These are phyloP conservation scores for Ceryle rudis DNA, from an alignment of 2,797 vertebrate genomes.

Conservation along the genomic window DNA sequence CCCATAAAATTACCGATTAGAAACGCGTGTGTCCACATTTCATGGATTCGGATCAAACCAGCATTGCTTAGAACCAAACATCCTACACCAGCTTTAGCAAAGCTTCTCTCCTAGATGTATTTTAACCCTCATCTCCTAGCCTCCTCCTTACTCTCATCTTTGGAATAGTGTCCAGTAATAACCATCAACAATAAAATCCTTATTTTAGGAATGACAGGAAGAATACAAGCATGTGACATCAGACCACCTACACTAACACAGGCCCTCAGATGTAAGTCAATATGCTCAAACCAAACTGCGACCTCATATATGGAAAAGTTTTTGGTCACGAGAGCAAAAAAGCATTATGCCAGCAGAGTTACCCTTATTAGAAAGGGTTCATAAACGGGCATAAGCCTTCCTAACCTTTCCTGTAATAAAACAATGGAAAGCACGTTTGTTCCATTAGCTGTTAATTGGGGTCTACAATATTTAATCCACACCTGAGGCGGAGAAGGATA, in stretches of 20 bases:
- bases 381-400: not conserved
- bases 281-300: not conserved
- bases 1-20: not conserved
- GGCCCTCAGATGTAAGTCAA: not conserved
- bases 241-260: not conserved
- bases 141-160: not conserved
- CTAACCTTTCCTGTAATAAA: not conserved
- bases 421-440: not conserved
- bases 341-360: not conserved
- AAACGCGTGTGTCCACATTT: not conserved
- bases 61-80: not conserved
- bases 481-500: not conserved
- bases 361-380: not conserved
- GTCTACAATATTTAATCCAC: not conserved
- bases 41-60: not conserved
- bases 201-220: not conserved
- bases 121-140: not conserved
- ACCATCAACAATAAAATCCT: not conserved
- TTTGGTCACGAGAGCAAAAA: not conserved
- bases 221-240: accelerated
- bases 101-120: not conserved
- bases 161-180: not conserved
- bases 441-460: not conserved
- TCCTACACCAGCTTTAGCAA: not conserved
- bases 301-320: not conserved